Evolutionary conservation across 2,797 vertebrate genomes (phyloP).

Genomic region (Clamator glandarius): DNA sequence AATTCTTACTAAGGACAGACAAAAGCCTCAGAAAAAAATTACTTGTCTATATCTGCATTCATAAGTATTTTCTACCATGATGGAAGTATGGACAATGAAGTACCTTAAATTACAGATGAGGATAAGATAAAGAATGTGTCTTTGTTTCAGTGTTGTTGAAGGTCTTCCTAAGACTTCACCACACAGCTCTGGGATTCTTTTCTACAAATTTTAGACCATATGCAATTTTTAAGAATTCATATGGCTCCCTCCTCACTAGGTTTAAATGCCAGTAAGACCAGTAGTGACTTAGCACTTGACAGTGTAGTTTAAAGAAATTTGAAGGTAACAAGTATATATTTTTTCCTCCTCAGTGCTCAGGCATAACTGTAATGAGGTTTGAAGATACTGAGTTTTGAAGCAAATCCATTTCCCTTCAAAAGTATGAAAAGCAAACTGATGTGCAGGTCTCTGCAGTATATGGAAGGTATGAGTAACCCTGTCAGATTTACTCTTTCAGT

Average conservation of each 20-base stretch:
- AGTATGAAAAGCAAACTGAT: conserved; percentile 44
- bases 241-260: neutral
- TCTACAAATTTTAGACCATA: neutral
- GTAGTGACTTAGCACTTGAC: neutral
- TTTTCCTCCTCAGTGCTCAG: neutral
- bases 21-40: neutral
- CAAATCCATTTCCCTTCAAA: conserved; percentile 53
- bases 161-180: neutral
- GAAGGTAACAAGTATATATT: neutral
- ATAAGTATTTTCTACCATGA: neutral
- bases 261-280: neutral
- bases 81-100: neutral
- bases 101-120: neutral
- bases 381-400: conserved; percentile 21
- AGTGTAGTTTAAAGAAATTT: conserved; percentile 1
- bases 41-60: neutral
- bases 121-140: neutral
- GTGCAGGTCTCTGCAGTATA: conserved; percentile 40
- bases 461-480: conserved; percentile 67
- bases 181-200: neutral
- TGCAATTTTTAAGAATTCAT: neutral
- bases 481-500: conserved; percentile 73
- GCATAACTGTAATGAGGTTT: conserved; percentile 16
- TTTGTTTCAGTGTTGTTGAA: neutral
- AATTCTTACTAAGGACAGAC: neutral